Evolutionary conservation across 2,797 vertebrate species (phyloP), one percentile per base, ranked within the genome.

Genomic region (Phalanger gymnotis): DNA sequence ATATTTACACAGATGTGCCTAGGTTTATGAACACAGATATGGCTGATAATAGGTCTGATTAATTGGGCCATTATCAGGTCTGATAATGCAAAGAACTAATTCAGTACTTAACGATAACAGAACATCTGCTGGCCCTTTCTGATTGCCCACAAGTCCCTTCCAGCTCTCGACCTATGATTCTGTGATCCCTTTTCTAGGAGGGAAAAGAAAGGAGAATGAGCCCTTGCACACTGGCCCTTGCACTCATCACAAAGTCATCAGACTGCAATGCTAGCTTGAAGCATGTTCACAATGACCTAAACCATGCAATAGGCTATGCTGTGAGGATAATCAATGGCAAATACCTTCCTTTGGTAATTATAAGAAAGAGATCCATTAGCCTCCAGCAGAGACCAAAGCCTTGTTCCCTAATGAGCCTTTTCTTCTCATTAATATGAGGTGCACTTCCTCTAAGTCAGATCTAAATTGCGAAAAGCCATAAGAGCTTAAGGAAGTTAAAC

Each of bases 381-480:
- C 66, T 93, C 16, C 90, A 54, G 34, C 90, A 53, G 19, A 31
- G 25, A 89, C 54, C 40, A 90, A 47, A 7, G 47, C 47, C 73
- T 94, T 93, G 92, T n/a, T 93, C 81, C 54, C 56, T 30, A 87
- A 53, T 61, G 53, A 96, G 95, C 90, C 34, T 90, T 92, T 25
- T 40, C 92, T 95, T 54, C n/a, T 96, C 81, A 93, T 91, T 96
- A 94, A 93, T 47, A 89, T 61, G 90, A 87, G 73, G 40, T 51
- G 10, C 40, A 51, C 22, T 87, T 87, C 73, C 73, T 87, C 56
- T 53, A 93, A 93, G 25, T 95, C 51, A 31, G 94, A 92, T 92
- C n/a, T 94, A 94, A 94, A 91, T 95, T 96, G 47, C 58, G 22
- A 96, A 61, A 54, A 93, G 14, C 57, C 28, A 54, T n/a, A 87